Conservation (phyloP, 2,113 vertebrate genomes). For the Mirounga angustirostris region DNA sequence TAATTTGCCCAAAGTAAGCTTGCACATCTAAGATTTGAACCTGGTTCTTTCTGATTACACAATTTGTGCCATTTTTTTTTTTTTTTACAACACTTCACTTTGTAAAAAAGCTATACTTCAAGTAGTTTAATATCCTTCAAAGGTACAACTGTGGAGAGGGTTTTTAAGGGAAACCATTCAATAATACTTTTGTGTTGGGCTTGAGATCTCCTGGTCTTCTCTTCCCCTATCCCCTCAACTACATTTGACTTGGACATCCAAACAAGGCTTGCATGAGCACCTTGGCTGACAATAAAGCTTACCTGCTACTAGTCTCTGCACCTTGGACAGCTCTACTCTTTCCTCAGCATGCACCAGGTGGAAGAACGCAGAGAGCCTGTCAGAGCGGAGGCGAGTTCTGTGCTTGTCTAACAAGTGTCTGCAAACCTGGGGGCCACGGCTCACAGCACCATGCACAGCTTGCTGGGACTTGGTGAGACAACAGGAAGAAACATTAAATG, state of each 20-base stretch:
- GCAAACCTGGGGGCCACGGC: not conserved
- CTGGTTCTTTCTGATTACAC: not conserved
- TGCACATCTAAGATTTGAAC: not conserved
- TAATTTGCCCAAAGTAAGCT: not conserved
- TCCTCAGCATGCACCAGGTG: not conserved
- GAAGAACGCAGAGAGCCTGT: not conserved
- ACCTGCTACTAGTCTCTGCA: not conserved
- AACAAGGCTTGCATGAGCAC: not conserved
- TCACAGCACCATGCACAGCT: not conserved
- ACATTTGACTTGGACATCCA: not conserved
- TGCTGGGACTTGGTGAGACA: not conserved
- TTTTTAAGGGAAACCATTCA: not conserved
- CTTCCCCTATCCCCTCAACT: not conserved
- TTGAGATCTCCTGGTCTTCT: not conserved
- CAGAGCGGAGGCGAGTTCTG: not conserved
- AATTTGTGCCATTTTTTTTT: not conserved
- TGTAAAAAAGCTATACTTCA: not conserved
- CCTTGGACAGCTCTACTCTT: not conserved
- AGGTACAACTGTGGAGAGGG: not conserved
- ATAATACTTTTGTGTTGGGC: not conserved
- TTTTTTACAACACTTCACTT: not conserved
- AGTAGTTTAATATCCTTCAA: not conserved
- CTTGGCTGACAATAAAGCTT: not conserved
- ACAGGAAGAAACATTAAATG: slow-evolving; percentile 50
- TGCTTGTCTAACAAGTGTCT: not conserved